phyloP scores from a whole-genome alignment of 30 jellyfish, hydroid and myxozoan species.

The Hydractinia echinata region DNA sequence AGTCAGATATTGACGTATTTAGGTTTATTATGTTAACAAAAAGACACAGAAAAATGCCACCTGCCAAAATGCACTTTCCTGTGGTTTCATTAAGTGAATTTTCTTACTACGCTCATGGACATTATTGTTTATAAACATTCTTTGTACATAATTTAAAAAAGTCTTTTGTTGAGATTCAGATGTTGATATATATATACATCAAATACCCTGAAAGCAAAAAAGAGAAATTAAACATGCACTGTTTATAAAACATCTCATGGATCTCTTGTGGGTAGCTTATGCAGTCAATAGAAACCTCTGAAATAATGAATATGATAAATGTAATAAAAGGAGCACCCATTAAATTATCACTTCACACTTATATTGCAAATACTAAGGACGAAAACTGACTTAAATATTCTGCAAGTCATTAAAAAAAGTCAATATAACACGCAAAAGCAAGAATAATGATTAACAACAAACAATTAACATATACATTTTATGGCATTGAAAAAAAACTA shows the following conservation, averaged over 20 bases:
- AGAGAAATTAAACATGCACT: not conserved
- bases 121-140: constrained; percentile 66
- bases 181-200: constrained; percentile 78
- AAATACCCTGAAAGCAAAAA: constrained; percentile 55
- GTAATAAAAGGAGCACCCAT: too few relatives aligned
- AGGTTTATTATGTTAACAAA: too few relatives aligned
- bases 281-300: constrained; percentile 93
- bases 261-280: constrained; percentile 74
- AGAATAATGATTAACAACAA: constrained; percentile 54
- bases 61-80: too few relatives aligned
- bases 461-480: not conserved
- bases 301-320: too few relatives aligned
- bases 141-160: constrained; percentile 64
- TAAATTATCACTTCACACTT: too few relatives aligned
- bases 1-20: too few relatives aligned
- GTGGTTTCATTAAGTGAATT: too few relatives aligned
- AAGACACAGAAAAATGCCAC: too few relatives aligned
- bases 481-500: not conserved
- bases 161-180: constrained; percentile 60
- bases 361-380: not conserved
- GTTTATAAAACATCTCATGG: constrained; percentile 28
- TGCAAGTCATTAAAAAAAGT: constrained; percentile 78
- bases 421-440: constrained; percentile 58
- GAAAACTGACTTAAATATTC: constrained; percentile 71
- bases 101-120: constrained; percentile 22